Percentiles rank a stretch among this genome's conserved stretches.
These are phyloP conservation scores for Drosophila helvetica DNA, from an alignment of 2,888 invertebrate genomes.

Conservation along the genomic window DNA sequence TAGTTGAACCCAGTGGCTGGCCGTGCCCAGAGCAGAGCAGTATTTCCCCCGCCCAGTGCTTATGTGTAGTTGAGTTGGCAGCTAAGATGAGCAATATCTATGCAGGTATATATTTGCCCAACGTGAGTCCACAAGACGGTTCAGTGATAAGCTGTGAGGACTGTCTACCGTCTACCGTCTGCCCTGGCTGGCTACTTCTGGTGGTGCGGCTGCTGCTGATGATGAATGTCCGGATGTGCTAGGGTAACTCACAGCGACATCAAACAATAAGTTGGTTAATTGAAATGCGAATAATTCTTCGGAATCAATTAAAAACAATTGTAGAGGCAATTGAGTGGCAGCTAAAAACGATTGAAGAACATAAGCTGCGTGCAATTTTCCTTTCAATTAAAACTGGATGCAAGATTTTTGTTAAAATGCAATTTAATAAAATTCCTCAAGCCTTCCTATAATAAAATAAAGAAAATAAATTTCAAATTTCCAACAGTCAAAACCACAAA, in stretches of 20 bases:
- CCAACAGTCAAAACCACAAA: neutral
- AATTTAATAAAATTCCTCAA: no score
- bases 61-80: slow-evolving; percentile 31
- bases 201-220: slow-evolving; percentile 39
- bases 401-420: neutral
- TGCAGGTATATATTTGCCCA: slow-evolving; percentile 63
- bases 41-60: slow-evolving; percentile 36
- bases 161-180: slow-evolving; percentile 3
- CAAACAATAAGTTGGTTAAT: slow-evolving; percentile 30
- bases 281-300: slow-evolving; percentile 22
- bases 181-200: slow-evolving; percentile 31
- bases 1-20: slow-evolving; percentile 28
- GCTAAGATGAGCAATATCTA: slow-evolving; percentile 38
- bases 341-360: neutral
- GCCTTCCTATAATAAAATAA: no score
- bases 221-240: slow-evolving; percentile 25
- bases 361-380: neutral
- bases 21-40: slow-evolving; percentile 11
- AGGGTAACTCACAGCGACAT: slow-evolving; percentile 41
- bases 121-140: slow-evolving; percentile 77
- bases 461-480: no score
- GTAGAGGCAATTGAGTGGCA: slow-evolving; percentile 2
- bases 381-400: neutral
- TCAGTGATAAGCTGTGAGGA: slow-evolving; percentile 62
- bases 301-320: slow-evolving; percentile 61